These are phyloP conservation scores for Sinohyriopsis cumingii DNA, from an alignment of 2,888 invertebrate genomes.

Conservation along the genomic window DNA sequence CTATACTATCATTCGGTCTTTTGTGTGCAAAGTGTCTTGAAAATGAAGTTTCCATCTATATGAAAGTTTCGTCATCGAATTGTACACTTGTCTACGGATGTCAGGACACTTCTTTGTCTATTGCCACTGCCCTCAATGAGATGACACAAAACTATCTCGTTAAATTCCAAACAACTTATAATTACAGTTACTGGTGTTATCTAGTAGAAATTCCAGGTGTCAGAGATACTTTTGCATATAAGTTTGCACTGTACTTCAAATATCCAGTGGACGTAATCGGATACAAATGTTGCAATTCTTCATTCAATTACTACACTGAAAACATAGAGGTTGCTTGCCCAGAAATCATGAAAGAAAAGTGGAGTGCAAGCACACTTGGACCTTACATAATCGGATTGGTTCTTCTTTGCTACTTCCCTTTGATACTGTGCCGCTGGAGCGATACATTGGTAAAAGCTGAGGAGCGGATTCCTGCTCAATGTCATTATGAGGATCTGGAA, in stretches of 20 bases:
- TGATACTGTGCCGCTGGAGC: conserved; percentile 10
- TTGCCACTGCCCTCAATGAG: conserved; percentile 14
- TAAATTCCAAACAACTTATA: too few species aligned
- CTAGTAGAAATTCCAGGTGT: conserved; percentile 18
- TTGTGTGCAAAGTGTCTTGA: conserved; percentile 16
- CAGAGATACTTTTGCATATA: conserved; percentile 14
- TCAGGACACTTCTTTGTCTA: conserved; percentile 1
- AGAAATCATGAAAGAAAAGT: too few species aligned
- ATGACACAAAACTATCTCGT: conserved; percentile 19
- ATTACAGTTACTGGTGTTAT: conserved; percentile 19
- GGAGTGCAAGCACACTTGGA: conserved; percentile 7
- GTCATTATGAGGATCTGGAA: not conserved
- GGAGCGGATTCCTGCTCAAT: not conserved
- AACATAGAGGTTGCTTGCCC: too few species aligned
- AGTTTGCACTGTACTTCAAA: conserved; percentile 18
- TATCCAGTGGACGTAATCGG: conserved; percentile 18
- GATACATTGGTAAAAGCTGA: not conserved
- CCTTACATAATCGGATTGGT: conserved; percentile 20
- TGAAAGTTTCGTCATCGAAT: conserved; percentile 8
- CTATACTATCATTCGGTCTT: conserved; percentile 23
- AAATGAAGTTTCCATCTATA: conserved; percentile 1
- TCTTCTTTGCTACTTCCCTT: conserved; percentile 22
- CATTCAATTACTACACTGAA: too few species aligned
- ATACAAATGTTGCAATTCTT: conserved; percentile 21
- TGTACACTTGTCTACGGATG: conserved; percentile 17